A percentile compares a stretch with the other conserved stretches of the same genome.
phyloP scores from a whole-genome alignment of 2,797 vertebrate species.

The Lagocephalus sceleratus region DNA sequence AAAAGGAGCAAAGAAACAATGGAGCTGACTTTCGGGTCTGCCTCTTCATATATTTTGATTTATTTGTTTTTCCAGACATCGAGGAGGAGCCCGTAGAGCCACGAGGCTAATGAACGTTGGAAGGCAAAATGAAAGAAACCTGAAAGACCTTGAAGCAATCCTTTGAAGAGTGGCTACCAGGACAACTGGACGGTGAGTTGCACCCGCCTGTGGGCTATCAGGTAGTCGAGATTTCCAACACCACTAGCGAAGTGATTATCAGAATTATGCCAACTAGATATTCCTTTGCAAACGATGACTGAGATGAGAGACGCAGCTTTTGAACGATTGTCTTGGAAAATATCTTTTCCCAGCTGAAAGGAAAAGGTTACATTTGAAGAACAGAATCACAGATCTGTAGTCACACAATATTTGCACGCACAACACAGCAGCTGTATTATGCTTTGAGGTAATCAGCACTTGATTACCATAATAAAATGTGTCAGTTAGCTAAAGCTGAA shows the following conservation, averaged over 20 bases:
- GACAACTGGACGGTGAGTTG: slow-evolving; percentile 57
- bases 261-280: neutral
- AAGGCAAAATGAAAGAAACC: slow-evolving; percentile 46
- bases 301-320: slow-evolving; percentile 1
- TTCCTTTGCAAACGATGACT: slow-evolving; percentile 13
- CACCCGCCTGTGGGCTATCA: slow-evolving; percentile 36
- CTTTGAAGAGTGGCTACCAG: slow-evolving; percentile 45
- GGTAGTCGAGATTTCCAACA: slow-evolving; percentile 34
- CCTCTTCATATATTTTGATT: slow-evolving; percentile 9
- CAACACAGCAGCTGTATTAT: slow-evolving; percentile 22
- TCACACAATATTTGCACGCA: slow-evolving; percentile 23
- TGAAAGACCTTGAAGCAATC: slow-evolving; percentile 50
- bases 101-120: slow-evolving; percentile 28
- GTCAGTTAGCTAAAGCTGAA: slow-evolving; percentile 28
- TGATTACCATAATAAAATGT: slow-evolving; percentile 52
- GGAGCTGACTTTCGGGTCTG: slow-evolving; percentile 44
- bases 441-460: slow-evolving; percentile 43
- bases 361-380: neutral
- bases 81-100: slow-evolving; percentile 18
- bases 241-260: slow-evolving; percentile 36
- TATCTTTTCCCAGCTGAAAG: no score
- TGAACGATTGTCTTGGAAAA: no score
- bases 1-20: slow-evolving; percentile 61
- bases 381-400: no score
- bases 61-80: slow-evolving; percentile 45